These are phyloP conservation scores for Himalopsyche tibetana DNA, from an alignment of 2,888 invertebrate genomes.

Conservation along the genomic window DNA sequence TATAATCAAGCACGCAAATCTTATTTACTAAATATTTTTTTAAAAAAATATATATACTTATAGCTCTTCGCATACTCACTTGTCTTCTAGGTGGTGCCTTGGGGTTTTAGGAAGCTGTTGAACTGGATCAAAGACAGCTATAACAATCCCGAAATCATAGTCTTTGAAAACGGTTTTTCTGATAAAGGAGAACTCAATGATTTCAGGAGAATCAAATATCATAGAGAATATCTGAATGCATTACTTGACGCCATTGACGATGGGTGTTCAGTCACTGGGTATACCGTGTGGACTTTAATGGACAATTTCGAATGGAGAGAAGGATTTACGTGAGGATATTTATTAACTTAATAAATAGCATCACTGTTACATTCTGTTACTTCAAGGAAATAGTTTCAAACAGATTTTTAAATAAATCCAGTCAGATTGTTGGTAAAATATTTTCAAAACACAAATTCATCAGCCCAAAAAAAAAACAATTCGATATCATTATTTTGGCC, in stretches of 20 bases:
- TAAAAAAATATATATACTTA: too few species aligned
- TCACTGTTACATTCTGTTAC: too few species aligned
- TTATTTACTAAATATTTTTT: too few species aligned
- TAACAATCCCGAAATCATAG: conserved; percentile 75
- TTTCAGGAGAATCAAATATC: conserved; percentile 68
- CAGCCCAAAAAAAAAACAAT: too few species aligned
- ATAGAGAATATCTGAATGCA: conserved; percentile 66
- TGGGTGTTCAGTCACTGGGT: conserved; percentile 67
- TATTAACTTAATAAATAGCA: too few species aligned
- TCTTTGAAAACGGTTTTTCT: conserved; percentile 80
- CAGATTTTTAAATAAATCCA: too few species aligned
- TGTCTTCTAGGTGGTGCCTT: conserved; percentile 69
- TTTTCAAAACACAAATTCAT: too few species aligned
- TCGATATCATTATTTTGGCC: too few species aligned
- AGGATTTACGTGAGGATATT: conserved; percentile 67
- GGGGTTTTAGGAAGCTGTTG: conserved; percentile 75
- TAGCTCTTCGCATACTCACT: background rate
- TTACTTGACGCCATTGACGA: conserved; percentile 68
- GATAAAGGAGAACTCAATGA: conserved; percentile 70
- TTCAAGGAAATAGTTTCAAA: too few species aligned
- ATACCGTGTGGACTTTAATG: conserved; percentile 68
- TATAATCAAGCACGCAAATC: too few species aligned
- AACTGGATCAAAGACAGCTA: conserved; percentile 78
- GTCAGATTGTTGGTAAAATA: too few species aligned
- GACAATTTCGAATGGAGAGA: conserved; percentile 68